Evolutionary conservation across 1,140 invertebrate species (phyloP).

Genomic region (Aradophagus sp.): DNA sequence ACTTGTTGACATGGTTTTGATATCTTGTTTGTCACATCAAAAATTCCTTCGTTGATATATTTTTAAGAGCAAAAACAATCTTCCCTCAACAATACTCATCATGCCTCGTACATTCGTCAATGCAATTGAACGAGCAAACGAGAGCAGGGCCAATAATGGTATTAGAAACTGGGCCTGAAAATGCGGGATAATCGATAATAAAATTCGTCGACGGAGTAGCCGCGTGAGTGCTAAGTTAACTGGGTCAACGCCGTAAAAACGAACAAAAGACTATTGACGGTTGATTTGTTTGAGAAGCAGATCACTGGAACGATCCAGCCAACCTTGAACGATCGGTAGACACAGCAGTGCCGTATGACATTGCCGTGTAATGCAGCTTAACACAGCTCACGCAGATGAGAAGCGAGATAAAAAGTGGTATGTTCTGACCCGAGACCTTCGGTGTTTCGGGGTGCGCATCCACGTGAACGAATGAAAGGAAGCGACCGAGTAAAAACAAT

Average conservation of each 20-base stretch:
- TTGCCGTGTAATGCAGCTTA: slow-evolving; percentile 43
- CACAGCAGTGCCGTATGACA: slow-evolving; percentile 37
- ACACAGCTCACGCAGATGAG: slow-evolving; percentile 22
- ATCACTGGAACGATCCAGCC: slow-evolving; percentile 56
- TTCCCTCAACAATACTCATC: too few relatives aligned
- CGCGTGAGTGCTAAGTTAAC: slow-evolving; percentile 16
- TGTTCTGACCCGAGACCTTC: slow-evolving; percentile 33
- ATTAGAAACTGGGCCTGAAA: too few relatives aligned
- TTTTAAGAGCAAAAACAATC: too few relatives aligned
- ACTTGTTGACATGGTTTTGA: too few relatives aligned
- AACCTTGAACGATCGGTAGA: slow-evolving; percentile 52
- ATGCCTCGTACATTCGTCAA: too few relatives aligned
- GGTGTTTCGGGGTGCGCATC: background rate
- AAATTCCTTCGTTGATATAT: too few relatives aligned
- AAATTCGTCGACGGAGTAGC: slow-evolving; percentile 28
- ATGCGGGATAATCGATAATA: slow-evolving; percentile 18
- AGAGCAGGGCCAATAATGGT: too few relatives aligned
- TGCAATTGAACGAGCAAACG: too few relatives aligned
- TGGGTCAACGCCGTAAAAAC: slow-evolving; percentile 45
- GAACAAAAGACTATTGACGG: slow-evolving; percentile 47
- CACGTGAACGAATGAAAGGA: too few relatives aligned
- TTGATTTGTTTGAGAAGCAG: slow-evolving; percentile 56
- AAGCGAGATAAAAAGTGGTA: slow-evolving; percentile 27
- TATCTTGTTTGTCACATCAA: too few relatives aligned
- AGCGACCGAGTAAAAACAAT: too few relatives aligned